Base-by-base conservation (phyloP, 2,113 vertebrate species). In the Formicarius rufipectus region DNA sequence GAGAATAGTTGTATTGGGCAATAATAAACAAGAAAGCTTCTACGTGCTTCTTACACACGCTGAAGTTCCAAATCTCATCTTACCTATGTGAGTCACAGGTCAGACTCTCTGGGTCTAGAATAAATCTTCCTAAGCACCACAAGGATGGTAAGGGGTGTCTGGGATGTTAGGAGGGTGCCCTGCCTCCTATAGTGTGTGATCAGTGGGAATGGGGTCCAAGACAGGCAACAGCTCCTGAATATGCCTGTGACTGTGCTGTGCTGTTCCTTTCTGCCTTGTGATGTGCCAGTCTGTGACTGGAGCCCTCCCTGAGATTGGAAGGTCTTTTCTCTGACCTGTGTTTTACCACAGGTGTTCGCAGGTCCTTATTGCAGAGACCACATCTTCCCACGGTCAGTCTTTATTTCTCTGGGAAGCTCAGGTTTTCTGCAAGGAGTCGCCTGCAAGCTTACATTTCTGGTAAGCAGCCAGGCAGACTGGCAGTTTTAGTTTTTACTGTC, bases 1-100 rank as follows among this genome's bases (percentile, higher is more conserved):
- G 64, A 86, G 75, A 47, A 23, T 64, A 75, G 28, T 60, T 84
- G 27, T 55, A 44, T 37, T 89, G 76, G 78, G 91, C 73, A 93
- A 72, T 53, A 74, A 77, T 78, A 89, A 95, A 84, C 64, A 39
- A 71, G 87, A 95, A 78, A 50, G 42, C 59, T 80, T 90, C 82
- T 92, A 63, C 21, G 1, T 84, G 68, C 63, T 78, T 69, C 85
- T 86, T 90, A 44, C n/a, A 67, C 72, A 35, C 24, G 28, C 30
- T 77, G 39, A 89, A 73, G 33, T 58, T 60, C 76, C 28, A 69
- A 40, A 50, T 87, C 37, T 84, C 17, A 2, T 2, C 68, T 89
- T 90, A 96, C 83, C 64, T 68, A 23, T 59, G 30, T 90, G 89
- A 95, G 76, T 90, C 89, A 92, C 86, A 40, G 73, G 68, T 87